These are phyloP conservation scores for Orchesella flavescens DNA, from an alignment of 2,888 invertebrate genomes.

Conservation along the genomic window DNA sequence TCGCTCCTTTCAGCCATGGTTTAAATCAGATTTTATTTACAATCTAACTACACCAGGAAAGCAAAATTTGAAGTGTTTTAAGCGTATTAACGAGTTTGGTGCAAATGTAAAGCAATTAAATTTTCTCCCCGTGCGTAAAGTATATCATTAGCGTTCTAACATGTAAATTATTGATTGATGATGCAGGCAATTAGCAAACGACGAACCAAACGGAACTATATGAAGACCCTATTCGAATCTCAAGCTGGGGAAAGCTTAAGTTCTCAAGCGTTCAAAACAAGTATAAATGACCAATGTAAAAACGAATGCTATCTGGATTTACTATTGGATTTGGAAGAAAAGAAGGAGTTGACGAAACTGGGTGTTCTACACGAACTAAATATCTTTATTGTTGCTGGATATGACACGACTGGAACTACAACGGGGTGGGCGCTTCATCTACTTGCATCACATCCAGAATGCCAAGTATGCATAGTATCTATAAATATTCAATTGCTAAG, in stretches of 20 bases:
- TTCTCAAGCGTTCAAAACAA: neutral
- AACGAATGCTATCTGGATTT: constrained; percentile 28
- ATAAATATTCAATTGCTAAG: too few species aligned
- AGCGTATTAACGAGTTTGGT: constrained; percentile 7
- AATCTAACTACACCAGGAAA: constrained; percentile 5
- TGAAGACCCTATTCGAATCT: neutral
- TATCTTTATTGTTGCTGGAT: constrained; percentile 29
- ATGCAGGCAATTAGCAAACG: neutral
- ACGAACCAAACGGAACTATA: neutral
- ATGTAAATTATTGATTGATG: neutral
- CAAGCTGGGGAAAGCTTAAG: neutral
- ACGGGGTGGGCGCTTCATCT: constrained; percentile 29
- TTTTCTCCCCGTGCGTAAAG: neutral
- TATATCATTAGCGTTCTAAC: neutral
- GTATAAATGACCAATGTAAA: neutral
- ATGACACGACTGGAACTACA: constrained; percentile 34
- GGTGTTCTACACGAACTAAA: constrained; percentile 28
- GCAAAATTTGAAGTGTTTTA: neutral
- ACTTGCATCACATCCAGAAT: constrained; percentile 27
- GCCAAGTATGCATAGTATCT: neutral
- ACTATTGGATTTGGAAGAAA: constrained; percentile 14
- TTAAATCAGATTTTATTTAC: constrained; percentile 28
- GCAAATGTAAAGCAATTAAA: neutral
- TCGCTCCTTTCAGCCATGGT: constrained; percentile 27
- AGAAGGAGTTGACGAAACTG: neutral